These are phyloP conservation scores for Troides aeacus DNA, from an alignment of 2,888 invertebrate genomes.

Conservation along the genomic window DNA sequence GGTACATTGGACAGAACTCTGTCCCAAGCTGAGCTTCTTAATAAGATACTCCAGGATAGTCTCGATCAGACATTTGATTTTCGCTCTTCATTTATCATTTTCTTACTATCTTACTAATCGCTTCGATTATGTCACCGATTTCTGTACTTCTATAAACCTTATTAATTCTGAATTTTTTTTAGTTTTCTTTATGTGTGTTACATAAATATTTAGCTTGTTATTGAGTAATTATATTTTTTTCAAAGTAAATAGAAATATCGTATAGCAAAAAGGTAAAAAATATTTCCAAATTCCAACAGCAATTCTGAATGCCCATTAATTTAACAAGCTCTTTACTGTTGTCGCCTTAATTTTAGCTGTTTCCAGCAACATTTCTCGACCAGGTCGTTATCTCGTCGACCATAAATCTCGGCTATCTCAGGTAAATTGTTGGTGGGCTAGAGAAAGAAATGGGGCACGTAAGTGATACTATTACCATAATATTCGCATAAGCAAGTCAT, in stretches of 20 bases:
- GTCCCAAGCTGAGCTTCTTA: too few relatives aligned
- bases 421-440: slow-evolving; percentile 28
- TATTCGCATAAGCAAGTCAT: slow-evolving; percentile 28
- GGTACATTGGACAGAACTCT: too few relatives aligned
- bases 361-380: slow-evolving; percentile 13
- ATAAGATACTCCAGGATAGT: too few relatives aligned
- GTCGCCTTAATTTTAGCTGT: slow-evolving; percentile 16
- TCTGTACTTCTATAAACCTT: neutral
- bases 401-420: slow-evolving; percentile 29
- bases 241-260: neutral
- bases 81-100: too few relatives aligned
- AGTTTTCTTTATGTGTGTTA: neutral
- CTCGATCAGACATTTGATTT: too few relatives aligned
- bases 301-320: slow-evolving; percentile 15
- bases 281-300: neutral
- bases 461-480: slow-evolving; percentile 29
- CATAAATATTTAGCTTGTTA: neutral
- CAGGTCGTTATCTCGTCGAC: slow-evolving; percentile 22
- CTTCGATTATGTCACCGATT: neutral
- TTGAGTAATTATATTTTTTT: neutral
- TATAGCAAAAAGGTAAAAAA: neutral
- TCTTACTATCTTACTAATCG: neutral
- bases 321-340: slow-evolving; percentile 17
- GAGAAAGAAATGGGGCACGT: slow-evolving; percentile 23
- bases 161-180: too few relatives aligned